A percentile compares a stretch with the other conserved stretches of the same genome.
Conservation (phyloP, 2,888 invertebrate genomes). For the Onthophagus sagittarius region DNA sequence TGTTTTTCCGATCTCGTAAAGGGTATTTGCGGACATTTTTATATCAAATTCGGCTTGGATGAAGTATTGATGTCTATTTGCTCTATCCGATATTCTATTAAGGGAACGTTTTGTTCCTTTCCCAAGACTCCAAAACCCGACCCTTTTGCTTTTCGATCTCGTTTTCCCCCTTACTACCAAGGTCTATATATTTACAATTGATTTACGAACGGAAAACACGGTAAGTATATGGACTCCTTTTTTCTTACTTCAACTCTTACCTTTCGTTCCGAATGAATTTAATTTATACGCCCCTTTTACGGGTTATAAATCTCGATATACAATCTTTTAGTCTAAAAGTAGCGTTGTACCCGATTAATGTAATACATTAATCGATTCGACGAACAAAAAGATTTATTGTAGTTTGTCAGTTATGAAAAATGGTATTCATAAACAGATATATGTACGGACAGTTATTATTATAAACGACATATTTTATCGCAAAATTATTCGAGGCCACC, state of each 20-base stretch:
- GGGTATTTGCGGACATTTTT: slow-evolving; percentile 18
- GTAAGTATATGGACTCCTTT: slow-evolving; percentile 4
- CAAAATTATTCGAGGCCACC: not conserved
- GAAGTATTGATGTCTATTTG: slow-evolving; percentile 24
- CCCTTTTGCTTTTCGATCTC: not conserved
- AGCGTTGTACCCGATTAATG: no score
- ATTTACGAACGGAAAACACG: slow-evolving; percentile 8
- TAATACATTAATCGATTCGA: no score
- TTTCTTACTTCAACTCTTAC: not conserved
- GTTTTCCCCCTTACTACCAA: not conserved
- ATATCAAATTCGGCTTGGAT: slow-evolving; percentile 22
- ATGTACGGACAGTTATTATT: not conserved
- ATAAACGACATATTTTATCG: not conserved
- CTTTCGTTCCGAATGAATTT: slow-evolving; percentile 1
- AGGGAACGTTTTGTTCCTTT: slow-evolving; percentile 18
- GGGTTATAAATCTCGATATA: no score
- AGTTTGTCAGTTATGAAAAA: no score
- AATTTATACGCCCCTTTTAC: not conserved
- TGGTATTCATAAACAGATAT: no score
- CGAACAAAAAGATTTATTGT: no score
- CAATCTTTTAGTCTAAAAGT: no score
- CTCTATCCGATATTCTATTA: slow-evolving; percentile 24
- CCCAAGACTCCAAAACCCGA: slow-evolving; percentile 5
- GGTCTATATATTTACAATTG: slow-evolving; percentile 14
- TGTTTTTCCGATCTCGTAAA: slow-evolving; percentile 10